These are phyloP conservation scores for Drosophila mulleri DNA, from an alignment of 2,888 invertebrate genomes.

Conservation along the genomic window DNA sequence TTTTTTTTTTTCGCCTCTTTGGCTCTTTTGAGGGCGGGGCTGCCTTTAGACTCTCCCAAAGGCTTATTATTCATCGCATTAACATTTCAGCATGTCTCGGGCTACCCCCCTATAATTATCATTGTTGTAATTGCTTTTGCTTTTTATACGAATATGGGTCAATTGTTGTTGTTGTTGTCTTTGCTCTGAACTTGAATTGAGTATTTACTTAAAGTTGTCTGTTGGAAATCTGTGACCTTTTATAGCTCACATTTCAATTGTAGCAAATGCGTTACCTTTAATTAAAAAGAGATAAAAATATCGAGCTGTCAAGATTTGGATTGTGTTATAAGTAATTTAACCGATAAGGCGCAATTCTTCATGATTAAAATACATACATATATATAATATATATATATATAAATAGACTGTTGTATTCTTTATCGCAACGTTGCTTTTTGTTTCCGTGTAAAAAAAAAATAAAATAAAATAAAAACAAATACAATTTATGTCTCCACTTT, in stretches of 20 bases:
- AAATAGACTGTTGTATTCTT: conserved; percentile 11
- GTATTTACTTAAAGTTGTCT: conserved; percentile 9
- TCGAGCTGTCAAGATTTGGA: conserved; percentile 48
- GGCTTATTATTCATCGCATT: conserved; percentile 67
- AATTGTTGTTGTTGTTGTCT: conserved; percentile 28
- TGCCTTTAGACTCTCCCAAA: conserved; percentile 56
- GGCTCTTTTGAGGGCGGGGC: not conserved
- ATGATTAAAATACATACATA: conserved; percentile 39
- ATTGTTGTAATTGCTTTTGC: conserved; percentile 65
- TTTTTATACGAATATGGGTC: conserved; percentile 62
- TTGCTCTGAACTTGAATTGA: conserved; percentile 64
- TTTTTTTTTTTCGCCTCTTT: conserved; percentile 19
- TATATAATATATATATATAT: conserved; percentile 23
- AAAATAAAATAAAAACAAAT: too few species aligned
- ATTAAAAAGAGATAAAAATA: conserved; percentile 26
- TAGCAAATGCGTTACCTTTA: conserved; percentile 24
- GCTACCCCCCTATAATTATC: conserved; percentile 66
- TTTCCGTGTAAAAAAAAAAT: conserved; percentile 22
- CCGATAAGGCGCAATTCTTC: conserved; percentile 58
- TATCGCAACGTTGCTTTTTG: conserved; percentile 41
- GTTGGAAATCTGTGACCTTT: conserved; percentile 43
- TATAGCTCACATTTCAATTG: conserved; percentile 46
- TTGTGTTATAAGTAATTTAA: conserved; percentile 49
- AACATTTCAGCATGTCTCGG: conserved; percentile 61
- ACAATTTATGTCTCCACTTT: not conserved